These are phyloP conservation scores for Grammomys surdaster DNA, from an alignment of 2,113 vertebrate species.

Conservation along the genomic window DNA sequence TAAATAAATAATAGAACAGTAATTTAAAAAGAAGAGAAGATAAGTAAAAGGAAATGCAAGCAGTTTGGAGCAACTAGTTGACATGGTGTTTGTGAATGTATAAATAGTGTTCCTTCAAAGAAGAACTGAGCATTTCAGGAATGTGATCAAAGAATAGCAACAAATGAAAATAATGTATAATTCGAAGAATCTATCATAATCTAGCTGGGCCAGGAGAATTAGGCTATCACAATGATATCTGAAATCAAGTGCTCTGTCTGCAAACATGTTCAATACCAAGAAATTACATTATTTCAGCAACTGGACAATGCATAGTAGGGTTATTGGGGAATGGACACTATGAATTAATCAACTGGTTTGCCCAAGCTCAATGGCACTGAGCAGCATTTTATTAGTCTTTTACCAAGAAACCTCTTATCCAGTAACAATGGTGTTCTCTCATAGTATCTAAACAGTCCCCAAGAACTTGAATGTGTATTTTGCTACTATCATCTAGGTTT, in stretches of 20 bases:
- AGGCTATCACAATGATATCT: background rate
- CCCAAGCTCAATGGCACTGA: background rate
- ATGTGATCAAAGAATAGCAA: background rate
- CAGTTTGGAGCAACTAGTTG: background rate
- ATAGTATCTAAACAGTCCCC: background rate
- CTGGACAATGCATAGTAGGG: too few species aligned
- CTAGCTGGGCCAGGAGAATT: background rate
- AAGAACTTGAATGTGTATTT: background rate
- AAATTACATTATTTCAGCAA: too few species aligned
- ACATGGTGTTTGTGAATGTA: background rate
- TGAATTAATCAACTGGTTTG: too few species aligned
- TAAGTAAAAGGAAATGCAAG: background rate
- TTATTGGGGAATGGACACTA: too few species aligned
- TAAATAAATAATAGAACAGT: too few species aligned
- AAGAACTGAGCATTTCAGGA: background rate
- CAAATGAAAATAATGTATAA: slow-evolving; percentile 12
- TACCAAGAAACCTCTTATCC: background rate
- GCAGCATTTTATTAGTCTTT: background rate
- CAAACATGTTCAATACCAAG: too few species aligned
- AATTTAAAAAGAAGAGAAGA: too few species aligned
- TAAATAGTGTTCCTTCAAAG: background rate
- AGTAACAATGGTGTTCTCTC: too few species aligned
- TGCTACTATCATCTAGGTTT: background rate
- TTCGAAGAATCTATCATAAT: background rate
- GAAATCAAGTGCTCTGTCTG: background rate